Conservation (phyloP, 1,140 invertebrate genomes). For the Cydia pomonella region DNA sequence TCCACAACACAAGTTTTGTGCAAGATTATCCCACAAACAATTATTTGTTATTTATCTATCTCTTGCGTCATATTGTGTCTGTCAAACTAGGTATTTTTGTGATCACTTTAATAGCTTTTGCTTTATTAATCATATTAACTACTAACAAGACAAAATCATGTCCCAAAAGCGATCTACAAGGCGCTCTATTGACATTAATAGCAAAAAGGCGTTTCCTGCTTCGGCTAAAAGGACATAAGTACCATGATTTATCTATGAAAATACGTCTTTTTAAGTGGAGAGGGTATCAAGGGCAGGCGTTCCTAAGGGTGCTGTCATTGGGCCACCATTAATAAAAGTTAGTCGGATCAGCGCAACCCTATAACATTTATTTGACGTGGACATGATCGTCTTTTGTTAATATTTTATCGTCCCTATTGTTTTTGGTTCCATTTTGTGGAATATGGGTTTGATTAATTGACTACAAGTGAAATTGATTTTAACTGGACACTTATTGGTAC, state of each 20-base stretch:
- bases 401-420: constrained; percentile 8
- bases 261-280: background rate
- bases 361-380: constrained; percentile 12
- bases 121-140: background rate
- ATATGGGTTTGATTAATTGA: background rate
- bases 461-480: background rate
- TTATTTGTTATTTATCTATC: no score
- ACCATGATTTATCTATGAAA: background rate
- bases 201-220: background rate
- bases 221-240: background rate
- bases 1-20: no score
- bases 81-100: background rate
- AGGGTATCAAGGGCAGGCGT: background rate
- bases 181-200: background rate
- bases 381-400: constrained; percentile 14
- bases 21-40: no score
- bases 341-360: constrained; percentile 8
- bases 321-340: constrained; percentile 19
- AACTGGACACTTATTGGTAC: background rate
- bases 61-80: background rate
- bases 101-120: background rate
- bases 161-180: background rate
- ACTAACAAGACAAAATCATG: constrained; percentile 5
- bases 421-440: background rate
- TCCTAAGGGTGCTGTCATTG: constrained; percentile 13